Evolutionary conservation across 1,140 invertebrate genomes (phyloP).

Genomic region (Heliconius melpomene): DNA sequence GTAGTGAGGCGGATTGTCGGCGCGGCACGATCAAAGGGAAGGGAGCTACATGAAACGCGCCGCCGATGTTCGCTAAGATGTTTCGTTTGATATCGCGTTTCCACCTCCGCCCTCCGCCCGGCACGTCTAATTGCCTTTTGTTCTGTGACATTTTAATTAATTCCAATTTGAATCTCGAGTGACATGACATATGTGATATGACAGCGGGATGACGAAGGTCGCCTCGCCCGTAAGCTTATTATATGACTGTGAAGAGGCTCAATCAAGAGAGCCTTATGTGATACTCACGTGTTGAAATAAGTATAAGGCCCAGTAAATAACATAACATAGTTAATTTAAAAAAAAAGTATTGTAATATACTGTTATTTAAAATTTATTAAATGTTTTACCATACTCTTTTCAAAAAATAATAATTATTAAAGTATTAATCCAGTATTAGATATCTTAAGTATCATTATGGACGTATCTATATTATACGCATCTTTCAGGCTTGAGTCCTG

Average conservation of each 20-base stretch:
- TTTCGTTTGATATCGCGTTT: conserved; percentile 66
- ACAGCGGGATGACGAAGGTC: conserved; percentile 59
- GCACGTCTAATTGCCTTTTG: conserved; percentile 66
- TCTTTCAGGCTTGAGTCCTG: too few relatives aligned
- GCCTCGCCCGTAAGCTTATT: conserved; percentile 18
- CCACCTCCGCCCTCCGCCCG: conserved; percentile 53
- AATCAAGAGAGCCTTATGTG: neutral
- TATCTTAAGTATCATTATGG: too few relatives aligned
- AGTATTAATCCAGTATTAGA: too few relatives aligned
- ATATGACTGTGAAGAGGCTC: neutral
- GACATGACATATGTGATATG: conserved; percentile 52
- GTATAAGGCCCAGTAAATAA: neutral
- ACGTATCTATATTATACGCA: too few relatives aligned
- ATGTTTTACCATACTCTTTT: too few relatives aligned
- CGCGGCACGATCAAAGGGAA: conserved; percentile 73
- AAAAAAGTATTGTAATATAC: too few relatives aligned
- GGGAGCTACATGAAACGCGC: conserved; percentile 70
- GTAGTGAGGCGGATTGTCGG: conserved; percentile 75
- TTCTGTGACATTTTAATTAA: conserved; percentile 76
- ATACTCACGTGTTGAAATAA: neutral
- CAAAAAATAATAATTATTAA: too few relatives aligned
- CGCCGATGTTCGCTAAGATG: conserved; percentile 63
- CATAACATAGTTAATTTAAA: too few relatives aligned
- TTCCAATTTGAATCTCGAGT: conserved; percentile 63
- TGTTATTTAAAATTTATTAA: neutral